phyloP scores from a whole-genome alignment of 2,797 vertebrate genomes.

The Girardinus metallicus region DNA sequence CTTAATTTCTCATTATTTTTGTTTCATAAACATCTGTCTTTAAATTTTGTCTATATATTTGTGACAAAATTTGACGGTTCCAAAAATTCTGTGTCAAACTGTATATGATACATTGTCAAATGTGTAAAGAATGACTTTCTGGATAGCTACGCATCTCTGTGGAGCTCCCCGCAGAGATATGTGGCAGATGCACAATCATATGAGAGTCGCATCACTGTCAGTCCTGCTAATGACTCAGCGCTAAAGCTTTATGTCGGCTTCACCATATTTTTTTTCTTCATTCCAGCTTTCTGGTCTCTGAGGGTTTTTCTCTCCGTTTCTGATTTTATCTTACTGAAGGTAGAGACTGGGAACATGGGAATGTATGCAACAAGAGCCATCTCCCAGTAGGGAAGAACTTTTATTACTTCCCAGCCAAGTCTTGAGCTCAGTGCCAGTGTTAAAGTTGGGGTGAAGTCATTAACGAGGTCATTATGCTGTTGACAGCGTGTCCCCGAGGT shows the following conservation, averaged over 20 bases:
- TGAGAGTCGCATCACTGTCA: not conserved
- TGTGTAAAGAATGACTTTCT: not conserved
- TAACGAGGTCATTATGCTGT: slow-evolving; percentile 55
- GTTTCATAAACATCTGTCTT: not conserved
- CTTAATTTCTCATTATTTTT: not conserved
- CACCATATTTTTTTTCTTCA: not conserved
- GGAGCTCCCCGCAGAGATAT: not conserved
- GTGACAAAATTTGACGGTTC: not conserved
- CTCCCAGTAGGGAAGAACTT: slow-evolving; percentile 42
- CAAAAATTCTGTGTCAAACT: not conserved
- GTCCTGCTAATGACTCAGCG: not conserved
- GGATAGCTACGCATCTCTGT: not conserved
- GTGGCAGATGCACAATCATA: not conserved
- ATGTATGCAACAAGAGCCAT: slow-evolving; percentile 18
- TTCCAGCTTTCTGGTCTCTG: slow-evolving; percentile 48
- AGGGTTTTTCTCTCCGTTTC: slow-evolving; percentile 54
- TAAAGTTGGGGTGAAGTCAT: slow-evolving; percentile 42
- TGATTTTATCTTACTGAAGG: slow-evolving; percentile 63
- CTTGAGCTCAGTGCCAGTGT: slow-evolving; percentile 25
- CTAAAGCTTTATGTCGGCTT: not conserved
- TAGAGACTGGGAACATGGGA: slow-evolving; percentile 10
- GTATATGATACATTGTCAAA: not conserved
- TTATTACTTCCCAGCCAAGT: slow-evolving; percentile 51
- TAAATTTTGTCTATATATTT: not conserved
- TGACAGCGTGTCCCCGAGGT: slow-evolving; percentile 35